A percentile compares a stretch with the other conserved stretches of the same genome.
These are phyloP conservation scores for Tarsius wallacei DNA, from an alignment of 2,797 vertebrate genomes.

Conservation along the genomic window DNA sequence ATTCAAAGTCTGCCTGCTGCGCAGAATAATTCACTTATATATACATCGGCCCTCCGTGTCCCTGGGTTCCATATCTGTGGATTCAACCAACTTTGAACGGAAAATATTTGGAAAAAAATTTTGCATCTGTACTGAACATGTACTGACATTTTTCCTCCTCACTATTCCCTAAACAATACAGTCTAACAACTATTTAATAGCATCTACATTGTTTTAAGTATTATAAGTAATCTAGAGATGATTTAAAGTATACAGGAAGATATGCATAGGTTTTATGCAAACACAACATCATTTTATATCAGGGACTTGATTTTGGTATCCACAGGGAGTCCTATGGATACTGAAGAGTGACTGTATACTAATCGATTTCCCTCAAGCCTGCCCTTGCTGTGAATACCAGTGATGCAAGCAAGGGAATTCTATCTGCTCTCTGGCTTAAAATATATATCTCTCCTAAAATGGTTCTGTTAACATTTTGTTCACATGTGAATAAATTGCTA, in stretches of 20 bases:
- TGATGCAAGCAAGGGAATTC: constrained; percentile 49
- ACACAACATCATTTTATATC: not conserved
- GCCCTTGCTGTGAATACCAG: constrained; percentile 1
- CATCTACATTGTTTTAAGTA: not conserved
- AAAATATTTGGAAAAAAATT: not conserved
- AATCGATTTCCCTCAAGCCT: constrained; percentile 51
- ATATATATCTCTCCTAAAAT: constrained; percentile 58
- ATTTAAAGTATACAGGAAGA: not conserved
- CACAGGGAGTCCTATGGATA: no score
- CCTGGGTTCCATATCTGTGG: not conserved
- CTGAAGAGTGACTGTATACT: not conserved
- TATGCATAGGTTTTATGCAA: not conserved
- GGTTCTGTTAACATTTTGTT: constrained; percentile 52
- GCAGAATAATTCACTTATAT: constrained; percentile 62
- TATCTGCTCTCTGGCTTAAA: constrained; percentile 74
- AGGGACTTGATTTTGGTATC: not conserved
- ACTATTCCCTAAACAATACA: not conserved
- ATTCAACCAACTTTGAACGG: not conserved
- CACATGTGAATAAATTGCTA: constrained; percentile 71
- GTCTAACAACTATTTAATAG: not conserved
- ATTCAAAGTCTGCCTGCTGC: constrained; percentile 65
- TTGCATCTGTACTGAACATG: not conserved
- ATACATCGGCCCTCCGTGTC: not conserved
- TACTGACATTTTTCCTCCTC: not conserved
- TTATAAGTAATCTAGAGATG: not conserved